A percentile compares a stretch with the other conserved stretches of the same genome.
Conservation (phyloP, 2,888 invertebrate species). For the Tiliacea citrago region DNA sequence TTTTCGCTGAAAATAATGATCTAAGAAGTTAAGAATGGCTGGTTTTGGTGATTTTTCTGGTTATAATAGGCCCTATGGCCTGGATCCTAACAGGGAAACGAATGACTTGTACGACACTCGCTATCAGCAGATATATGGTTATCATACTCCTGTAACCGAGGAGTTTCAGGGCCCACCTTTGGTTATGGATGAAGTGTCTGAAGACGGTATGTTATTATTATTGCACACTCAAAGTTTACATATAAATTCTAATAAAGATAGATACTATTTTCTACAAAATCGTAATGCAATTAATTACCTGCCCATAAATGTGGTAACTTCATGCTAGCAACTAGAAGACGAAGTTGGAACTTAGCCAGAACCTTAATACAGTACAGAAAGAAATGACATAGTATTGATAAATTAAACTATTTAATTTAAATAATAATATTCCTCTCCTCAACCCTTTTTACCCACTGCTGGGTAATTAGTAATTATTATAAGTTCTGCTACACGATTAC, state of each 20-base stretch:
- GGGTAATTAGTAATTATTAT: not conserved
- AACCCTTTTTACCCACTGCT: not conserved
- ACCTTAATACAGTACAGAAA: not conserved
- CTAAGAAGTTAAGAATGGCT: slow-evolving; percentile 79
- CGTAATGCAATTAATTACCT: slow-evolving; percentile 1
- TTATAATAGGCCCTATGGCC: slow-evolving; percentile 85
- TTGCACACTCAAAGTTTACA: not conserved
- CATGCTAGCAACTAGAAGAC: not conserved
- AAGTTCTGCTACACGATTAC: not conserved
- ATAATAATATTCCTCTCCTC: not conserved
- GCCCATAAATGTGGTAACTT: too few species aligned
- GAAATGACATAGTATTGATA: not conserved
- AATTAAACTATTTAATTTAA: too few species aligned
- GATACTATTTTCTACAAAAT: not conserved
- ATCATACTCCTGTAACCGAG: slow-evolving; percentile 87
- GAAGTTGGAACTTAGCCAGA: slow-evolving; percentile 15
- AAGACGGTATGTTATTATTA: slow-evolving; percentile 81
- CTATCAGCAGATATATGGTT: slow-evolving; percentile 88
- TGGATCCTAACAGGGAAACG: slow-evolving; percentile 86
- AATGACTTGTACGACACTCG: slow-evolving; percentile 88
- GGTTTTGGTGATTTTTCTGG: slow-evolving; percentile 87
- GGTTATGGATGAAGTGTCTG: slow-evolving; percentile 86
- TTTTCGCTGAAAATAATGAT: slow-evolving; percentile 46
- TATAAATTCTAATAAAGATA: not conserved
- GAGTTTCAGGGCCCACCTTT: slow-evolving; percentile 88